Conservation (phyloP, 2,888 invertebrate genomes). For the Baccha elongata region DNA sequence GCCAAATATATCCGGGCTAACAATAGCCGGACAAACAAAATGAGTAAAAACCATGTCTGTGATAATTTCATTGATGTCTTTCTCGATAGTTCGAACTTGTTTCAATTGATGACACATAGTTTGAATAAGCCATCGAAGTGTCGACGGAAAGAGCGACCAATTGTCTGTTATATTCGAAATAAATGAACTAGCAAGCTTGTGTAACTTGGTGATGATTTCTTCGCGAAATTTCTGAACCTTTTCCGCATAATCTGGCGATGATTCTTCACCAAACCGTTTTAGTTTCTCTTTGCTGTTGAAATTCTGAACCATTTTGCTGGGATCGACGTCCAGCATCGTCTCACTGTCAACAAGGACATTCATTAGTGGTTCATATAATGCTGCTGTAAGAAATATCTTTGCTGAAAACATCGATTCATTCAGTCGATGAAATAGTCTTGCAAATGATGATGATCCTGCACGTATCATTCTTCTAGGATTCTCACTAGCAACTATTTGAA, state of each 20-base stretch:
- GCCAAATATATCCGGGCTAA: constrained; percentile 97
- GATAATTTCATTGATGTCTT: constrained; percentile 86
- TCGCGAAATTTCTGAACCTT: constrained; percentile 91
- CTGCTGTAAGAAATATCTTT: constrained; percentile 95
- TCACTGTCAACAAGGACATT: constrained; percentile 95
- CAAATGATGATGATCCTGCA: constrained; percentile 93
- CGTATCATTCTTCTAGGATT: constrained; percentile 90
- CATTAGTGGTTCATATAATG: constrained; percentile 95
- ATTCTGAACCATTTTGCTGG: constrained; percentile 87
- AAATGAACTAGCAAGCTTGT: constrained; percentile 90
- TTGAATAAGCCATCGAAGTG: constrained; percentile 94
- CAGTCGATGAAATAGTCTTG: constrained; percentile 92
- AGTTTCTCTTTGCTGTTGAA: constrained; percentile 80
- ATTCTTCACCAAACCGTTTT: constrained; percentile 90
- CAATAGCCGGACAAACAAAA: constrained; percentile 97
- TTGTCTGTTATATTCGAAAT: constrained; percentile 91
- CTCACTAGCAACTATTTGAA: constrained; percentile 88
- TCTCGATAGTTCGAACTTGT: constrained; percentile 82
- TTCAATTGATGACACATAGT: constrained; percentile 89
- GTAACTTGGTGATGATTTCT: constrained; percentile 90
- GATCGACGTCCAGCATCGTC: constrained; percentile 95
- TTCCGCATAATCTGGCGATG: constrained; percentile 87
- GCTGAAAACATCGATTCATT: constrained; percentile 95
- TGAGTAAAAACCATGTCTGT: constrained; percentile 96
- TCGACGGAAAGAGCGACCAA: constrained; percentile 95